These are phyloP conservation scores for Sminthurinus aureus DNA, from an alignment of 2,888 invertebrate genomes.

Conservation along the genomic window DNA sequence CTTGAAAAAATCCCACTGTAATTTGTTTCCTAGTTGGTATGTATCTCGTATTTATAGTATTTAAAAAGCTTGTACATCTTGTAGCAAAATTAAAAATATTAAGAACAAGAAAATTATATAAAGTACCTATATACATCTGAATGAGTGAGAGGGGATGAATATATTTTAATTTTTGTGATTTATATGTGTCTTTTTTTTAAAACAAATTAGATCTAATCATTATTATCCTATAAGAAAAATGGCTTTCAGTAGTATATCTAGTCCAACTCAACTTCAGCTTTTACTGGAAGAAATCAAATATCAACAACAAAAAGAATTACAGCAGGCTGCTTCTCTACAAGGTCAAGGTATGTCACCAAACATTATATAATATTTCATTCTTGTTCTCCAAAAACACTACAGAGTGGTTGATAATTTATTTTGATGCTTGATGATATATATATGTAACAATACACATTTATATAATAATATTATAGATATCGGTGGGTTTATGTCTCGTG, in stretches of 20 bases:
- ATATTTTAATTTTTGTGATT: not conserved
- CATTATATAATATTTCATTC: not conserved
- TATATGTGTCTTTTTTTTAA: not conserved
- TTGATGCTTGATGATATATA: too few species aligned
- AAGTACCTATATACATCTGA: not conserved
- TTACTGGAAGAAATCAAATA: constrained; percentile 90
- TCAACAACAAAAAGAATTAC: constrained; percentile 76
- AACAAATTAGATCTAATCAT: not conserved
- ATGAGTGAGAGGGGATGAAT: not conserved
- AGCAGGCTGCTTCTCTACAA: constrained; percentile 54
- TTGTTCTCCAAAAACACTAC: too few species aligned
- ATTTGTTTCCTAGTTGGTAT: too few species aligned
- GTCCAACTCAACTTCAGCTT: constrained; percentile 80
- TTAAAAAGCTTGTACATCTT: not conserved
- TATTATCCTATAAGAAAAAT: constrained; percentile 17
- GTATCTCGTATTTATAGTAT: not conserved
- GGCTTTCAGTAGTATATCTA: constrained; percentile 42
- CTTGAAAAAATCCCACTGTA: too few species aligned
- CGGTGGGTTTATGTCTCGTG: constrained; percentile 90
- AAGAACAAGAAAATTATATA: not conserved
- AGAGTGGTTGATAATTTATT: too few species aligned
- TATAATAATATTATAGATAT: constrained; percentile 39
- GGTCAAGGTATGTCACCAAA: constrained; percentile 40
- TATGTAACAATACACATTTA: too few species aligned
- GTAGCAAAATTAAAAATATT: not conserved